Conservation (phyloP, 2,797 vertebrate genomes). For the Clamator glandarius region DNA sequence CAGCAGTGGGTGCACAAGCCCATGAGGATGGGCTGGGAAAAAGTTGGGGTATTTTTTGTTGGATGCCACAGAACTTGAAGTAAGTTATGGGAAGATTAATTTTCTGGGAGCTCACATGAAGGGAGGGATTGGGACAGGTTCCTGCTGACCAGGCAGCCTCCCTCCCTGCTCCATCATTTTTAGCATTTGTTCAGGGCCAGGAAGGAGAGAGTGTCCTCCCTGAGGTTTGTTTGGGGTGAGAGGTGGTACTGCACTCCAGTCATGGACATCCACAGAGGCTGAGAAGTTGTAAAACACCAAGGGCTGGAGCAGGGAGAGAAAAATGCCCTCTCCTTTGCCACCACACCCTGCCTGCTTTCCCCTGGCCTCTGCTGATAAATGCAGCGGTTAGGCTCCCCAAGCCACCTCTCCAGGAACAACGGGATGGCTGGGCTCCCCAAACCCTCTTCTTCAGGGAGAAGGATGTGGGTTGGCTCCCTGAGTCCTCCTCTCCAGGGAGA, state of each 20-base stretch:
- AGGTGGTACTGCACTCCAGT: background rate
- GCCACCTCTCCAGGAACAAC: no score
- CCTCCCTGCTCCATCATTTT: background rate
- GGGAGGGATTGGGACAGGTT: background rate
- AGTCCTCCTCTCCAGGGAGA: no score
- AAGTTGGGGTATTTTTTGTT: background rate
- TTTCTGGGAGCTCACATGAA: fast-evolving
- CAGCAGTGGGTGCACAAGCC: no score
- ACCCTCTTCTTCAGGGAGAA: background rate
- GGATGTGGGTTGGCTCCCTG: no score
- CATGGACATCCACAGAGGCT: fast-evolving
- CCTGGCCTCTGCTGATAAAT: slow-evolving; percentile 40
- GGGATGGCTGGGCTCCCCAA: no score
- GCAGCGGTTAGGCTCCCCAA: background rate
- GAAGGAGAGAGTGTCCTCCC: background rate
- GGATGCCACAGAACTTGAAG: background rate
- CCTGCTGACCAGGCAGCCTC: background rate
- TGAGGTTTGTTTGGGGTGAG: background rate
- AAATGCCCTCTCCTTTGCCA: background rate
- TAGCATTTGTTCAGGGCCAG: background rate
- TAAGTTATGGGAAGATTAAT: background rate
- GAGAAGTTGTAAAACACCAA: fast-evolving
- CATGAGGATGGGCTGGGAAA: fast-evolving
- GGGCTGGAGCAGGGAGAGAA: background rate
- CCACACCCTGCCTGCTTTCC: background rate